Conservation (phyloP, 2,888 invertebrate species). For the Oxycera nigricornis region DNA sequence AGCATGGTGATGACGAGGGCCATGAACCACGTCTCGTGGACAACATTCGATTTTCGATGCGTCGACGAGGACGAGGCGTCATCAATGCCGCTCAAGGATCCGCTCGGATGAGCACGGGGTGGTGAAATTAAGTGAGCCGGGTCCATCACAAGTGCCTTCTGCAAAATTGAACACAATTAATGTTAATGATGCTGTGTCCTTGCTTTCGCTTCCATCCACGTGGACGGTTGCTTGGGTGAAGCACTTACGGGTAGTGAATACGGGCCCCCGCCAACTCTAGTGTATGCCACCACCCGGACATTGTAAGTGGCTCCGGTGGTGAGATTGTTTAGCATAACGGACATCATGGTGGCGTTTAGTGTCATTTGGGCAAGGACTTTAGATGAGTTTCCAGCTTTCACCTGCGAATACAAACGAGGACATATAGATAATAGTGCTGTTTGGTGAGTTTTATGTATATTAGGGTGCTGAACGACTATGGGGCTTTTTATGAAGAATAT, state of each 20-base stretch:
- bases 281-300: slow-evolving; percentile 88
- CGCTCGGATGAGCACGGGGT: slow-evolving; percentile 63
- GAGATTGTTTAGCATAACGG: slow-evolving; percentile 87
- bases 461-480: background rate
- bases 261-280: slow-evolving; percentile 86
- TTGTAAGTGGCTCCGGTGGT: slow-evolving; percentile 85
- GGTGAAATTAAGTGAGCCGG: slow-evolving; percentile 61
- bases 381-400: slow-evolving; percentile 61
- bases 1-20: slow-evolving; percentile 58
- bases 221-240: slow-evolving; percentile 27
- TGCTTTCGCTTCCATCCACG: background rate
- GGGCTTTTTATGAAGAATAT: no score
- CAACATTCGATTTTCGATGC: slow-evolving; percentile 59
- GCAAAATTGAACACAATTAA: slow-evolving; percentile 44
- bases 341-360: slow-evolving; percentile 86
- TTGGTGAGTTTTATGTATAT: background rate
- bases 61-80: slow-evolving; percentile 59
- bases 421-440: no score
- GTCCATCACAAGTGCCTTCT: slow-evolving; percentile 62
- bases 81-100: slow-evolving; percentile 59
- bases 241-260: slow-evolving; percentile 77
- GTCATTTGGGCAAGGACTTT: slow-evolving; percentile 81
- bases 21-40: slow-evolving; percentile 62
- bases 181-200: slow-evolving; percentile 17
- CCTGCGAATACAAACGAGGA: slow-evolving; percentile 48